Conservation (phyloP, 1,140 invertebrate genomes). For the Penaeus indicus region DNA sequence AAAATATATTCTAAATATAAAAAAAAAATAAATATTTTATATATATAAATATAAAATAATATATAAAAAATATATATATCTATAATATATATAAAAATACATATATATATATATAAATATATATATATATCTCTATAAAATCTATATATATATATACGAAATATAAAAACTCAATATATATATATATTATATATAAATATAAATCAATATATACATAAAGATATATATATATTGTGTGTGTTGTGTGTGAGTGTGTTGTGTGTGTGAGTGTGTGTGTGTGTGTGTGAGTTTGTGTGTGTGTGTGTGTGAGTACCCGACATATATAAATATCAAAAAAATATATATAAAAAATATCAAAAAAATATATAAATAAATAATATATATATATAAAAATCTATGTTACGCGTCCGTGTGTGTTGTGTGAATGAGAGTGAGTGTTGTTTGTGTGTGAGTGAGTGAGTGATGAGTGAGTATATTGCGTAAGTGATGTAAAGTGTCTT, state of each 20-base stretch:
- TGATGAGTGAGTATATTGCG: not conserved
- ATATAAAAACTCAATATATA: too few species aligned
- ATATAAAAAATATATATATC: conserved; percentile 20
- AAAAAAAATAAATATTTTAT: too few species aligned
- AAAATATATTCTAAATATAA: too few species aligned
- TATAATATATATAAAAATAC: not conserved
- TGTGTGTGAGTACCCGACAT: not conserved
- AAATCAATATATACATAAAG: not conserved
- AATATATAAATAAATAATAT: too few species aligned
- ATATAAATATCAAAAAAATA: not conserved
- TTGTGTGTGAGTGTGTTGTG: conserved; percentile 29
- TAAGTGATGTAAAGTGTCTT: too few species aligned
- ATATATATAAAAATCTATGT: too few species aligned
- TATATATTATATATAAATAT: too few species aligned
- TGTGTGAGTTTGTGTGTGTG: conserved; percentile 25
- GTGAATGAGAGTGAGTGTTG: too few species aligned
- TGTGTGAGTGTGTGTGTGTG: conserved; percentile 39
- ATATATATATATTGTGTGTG: not conserved
- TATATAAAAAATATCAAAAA: too few species aligned
- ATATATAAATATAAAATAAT: not conserved
- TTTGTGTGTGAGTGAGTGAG: too few species aligned
- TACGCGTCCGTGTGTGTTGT: too few species aligned
- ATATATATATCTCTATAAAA: not conserved
- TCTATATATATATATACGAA: too few species aligned
- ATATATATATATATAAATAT: not conserved